A percentile compares a stretch with the other conserved stretches of the same genome.
These are phyloP conservation scores for Spisula solida DNA, from an alignment of 2,888 invertebrate species.

Conservation along the genomic window DNA sequence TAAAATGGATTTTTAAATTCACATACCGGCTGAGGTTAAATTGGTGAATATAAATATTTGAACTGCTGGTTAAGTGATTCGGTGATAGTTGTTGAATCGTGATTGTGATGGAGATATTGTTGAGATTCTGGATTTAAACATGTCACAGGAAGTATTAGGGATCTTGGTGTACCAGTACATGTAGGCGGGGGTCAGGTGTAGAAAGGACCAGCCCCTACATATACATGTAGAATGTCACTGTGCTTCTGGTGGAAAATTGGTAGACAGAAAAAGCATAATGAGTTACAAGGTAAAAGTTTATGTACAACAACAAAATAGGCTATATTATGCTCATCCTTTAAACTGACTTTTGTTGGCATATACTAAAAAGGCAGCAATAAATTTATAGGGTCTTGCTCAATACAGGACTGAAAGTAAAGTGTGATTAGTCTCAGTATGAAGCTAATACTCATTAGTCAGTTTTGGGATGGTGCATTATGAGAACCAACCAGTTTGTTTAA, in stretches of 20 bases:
- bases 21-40: background rate
- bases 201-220: background rate
- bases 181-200: background rate
- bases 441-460: too few species aligned
- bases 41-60: background rate
- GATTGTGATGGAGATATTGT: background rate
- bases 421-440: too few species aligned
- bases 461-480: too few species aligned
- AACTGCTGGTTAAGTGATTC: background rate
- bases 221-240: conserved; percentile 54
- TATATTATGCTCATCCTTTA: too few species aligned
- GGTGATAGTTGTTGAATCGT: background rate
- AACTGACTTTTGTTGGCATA: too few species aligned
- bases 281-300: background rate
- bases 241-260: conserved; percentile 70
- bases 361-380: too few species aligned
- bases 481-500: too few species aligned
- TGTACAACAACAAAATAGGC: too few species aligned
- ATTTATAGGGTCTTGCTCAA: too few species aligned
- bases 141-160: background rate
- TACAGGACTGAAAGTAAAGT: too few species aligned
- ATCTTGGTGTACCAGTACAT: background rate
- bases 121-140: background rate
- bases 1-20: conserved; percentile 1
- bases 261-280: conserved; percentile 43